Evolutionary conservation across 2,797 vertebrate genomes (phyloP).

Genomic region (Lepilemur septentrionalis): DNA sequence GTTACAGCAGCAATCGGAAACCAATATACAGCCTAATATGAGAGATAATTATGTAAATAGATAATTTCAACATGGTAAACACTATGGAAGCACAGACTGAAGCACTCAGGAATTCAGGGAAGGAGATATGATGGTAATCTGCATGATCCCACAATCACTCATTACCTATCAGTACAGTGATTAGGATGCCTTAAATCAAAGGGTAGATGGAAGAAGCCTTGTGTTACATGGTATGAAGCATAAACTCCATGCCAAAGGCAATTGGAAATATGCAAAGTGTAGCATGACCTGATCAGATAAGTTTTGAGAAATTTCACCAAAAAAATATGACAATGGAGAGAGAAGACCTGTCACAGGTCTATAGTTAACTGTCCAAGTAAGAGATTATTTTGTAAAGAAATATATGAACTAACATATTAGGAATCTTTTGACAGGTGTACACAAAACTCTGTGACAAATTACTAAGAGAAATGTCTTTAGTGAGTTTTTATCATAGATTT

Average conservation of each 20-base stretch:
- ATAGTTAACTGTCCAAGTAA: background rate
- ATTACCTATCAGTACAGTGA: background rate
- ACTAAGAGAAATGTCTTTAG: background rate
- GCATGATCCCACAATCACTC: background rate
- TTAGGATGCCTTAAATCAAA: background rate
- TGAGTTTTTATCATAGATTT: background rate
- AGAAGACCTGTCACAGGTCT: background rate
- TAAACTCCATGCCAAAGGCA: background rate
- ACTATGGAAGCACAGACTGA: background rate
- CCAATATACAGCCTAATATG: background rate
- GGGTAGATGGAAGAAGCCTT: background rate
- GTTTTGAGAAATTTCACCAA: background rate
- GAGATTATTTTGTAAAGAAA: background rate
- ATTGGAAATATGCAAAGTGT: background rate
- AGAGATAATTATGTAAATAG: background rate
- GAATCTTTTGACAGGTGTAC: background rate
- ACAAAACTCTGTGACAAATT: background rate
- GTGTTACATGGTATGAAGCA: background rate
- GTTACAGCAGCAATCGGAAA: background rate
- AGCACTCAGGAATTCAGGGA: background rate
- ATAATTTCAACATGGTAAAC: background rate
- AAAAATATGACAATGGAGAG: background rate
- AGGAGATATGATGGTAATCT: background rate
- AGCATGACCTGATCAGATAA: background rate
- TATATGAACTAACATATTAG: background rate